Evolutionary conservation across 2,888 invertebrate species (phyloP).

Genomic region (Salpingus planirostris): DNA sequence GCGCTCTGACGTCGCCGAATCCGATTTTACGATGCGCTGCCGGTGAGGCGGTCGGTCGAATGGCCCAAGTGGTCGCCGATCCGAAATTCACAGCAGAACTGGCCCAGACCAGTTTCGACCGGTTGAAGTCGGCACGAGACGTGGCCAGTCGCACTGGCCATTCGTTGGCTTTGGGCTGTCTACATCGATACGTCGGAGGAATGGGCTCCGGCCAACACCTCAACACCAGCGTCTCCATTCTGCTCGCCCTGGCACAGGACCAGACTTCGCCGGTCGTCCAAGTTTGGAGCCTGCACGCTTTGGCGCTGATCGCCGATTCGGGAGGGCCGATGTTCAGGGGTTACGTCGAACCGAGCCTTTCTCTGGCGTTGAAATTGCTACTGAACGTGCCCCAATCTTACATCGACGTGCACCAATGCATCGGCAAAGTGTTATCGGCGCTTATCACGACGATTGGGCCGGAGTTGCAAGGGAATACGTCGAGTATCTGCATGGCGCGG

Average conservation of each 20-base stretch:
- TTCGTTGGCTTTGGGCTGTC: constrained; percentile 88
- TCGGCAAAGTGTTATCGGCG: constrained; percentile 88
- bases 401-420: constrained; percentile 87
- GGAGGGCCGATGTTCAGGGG: constrained; percentile 98
- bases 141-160: constrained; percentile 80
- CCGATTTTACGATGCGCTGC: constrained; percentile 84
- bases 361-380: constrained; percentile 80
- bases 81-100: constrained; percentile 81
- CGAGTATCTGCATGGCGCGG: constrained; percentile 64
- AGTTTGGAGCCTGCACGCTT: constrained; percentile 94
- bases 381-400: constrained; percentile 84
- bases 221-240: constrained; percentile 87
- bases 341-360: constrained; percentile 91
- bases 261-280: constrained; percentile 90
- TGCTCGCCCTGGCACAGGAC: constrained; percentile 91
- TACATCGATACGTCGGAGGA: constrained; percentile 92
- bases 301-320: constrained; percentile 92
- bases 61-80: constrained; percentile 84
- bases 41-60: constrained; percentile 88
- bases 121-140: constrained; percentile 77
- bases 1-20: constrained; percentile 65
- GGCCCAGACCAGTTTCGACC: constrained; percentile 83
- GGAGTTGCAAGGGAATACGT: constrained; percentile 81
- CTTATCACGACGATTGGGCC: constrained; percentile 97
- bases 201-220: constrained; percentile 93